Evolutionary conservation across 2,797 vertebrate species (phyloP).

Genomic region (Melanotaenia pygmaea): DNA sequence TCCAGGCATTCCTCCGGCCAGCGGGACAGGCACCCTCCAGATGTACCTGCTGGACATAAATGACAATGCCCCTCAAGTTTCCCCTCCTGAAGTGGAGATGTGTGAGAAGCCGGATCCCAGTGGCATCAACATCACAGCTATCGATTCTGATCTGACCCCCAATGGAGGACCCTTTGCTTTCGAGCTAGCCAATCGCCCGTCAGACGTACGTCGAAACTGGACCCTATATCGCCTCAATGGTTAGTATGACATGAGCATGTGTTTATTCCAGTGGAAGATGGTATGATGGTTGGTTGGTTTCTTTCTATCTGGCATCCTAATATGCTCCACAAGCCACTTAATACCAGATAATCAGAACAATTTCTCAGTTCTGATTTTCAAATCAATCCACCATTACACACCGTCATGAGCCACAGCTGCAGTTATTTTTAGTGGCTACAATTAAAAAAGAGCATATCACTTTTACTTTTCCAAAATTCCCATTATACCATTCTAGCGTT

Average conservation of each 20-base stretch:
- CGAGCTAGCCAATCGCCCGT: conserved; percentile 88
- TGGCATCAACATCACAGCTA: conserved; percentile 94
- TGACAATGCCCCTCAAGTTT: conserved; percentile 94
- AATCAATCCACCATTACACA: too few relatives aligned
- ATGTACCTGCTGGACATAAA: conserved; percentile 95
- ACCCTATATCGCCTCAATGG: conserved; percentile 91
- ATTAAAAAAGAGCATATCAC: too few relatives aligned
- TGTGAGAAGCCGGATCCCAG: conserved; percentile 92
- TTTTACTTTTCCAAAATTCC: too few relatives aligned
- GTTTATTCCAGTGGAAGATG: not conserved
- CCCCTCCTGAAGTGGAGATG: conserved; percentile 93
- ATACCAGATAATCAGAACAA: too few relatives aligned
- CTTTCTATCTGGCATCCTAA: too few relatives aligned
- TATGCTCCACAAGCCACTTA: too few relatives aligned
- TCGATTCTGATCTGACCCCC: conserved; percentile 92
- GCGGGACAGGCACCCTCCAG: conserved; percentile 94
- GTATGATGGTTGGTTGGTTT: too few relatives aligned
- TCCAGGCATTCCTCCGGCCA: conserved; percentile 91
- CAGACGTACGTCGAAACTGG: conserved; percentile 92
- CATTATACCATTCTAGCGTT: too few relatives aligned
- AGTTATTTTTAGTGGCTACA: too few relatives aligned
- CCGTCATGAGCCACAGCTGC: too few relatives aligned
- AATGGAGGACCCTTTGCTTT: conserved; percentile 95
- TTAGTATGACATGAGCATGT: conserved; percentile 31
- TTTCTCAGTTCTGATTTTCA: too few relatives aligned